A percentile compares a stretch with the other conserved stretches of the same genome.
Evolutionary conservation across 1,140 invertebrate species (phyloP).

Genomic region (Drosophila pectinifera): DNA sequence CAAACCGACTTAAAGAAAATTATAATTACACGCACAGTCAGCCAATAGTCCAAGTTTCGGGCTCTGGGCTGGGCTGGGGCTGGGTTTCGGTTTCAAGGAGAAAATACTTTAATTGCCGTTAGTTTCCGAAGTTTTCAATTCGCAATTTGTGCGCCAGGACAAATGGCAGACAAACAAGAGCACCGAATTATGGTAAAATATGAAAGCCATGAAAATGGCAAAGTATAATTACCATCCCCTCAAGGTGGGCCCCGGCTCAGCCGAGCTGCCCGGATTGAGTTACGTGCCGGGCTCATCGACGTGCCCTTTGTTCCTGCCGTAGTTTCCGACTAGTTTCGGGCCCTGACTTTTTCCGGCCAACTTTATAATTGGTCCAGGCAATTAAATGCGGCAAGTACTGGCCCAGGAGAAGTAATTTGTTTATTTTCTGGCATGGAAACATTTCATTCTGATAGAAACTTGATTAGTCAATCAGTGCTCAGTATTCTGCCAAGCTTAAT

Average conservation of each 20-base stretch:
- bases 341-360: conserved; percentile 33
- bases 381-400: conserved; percentile 52
- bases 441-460: too few species aligned
- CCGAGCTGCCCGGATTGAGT: conserved; percentile 72
- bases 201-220: conserved; percentile 69
- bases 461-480: too few species aligned
- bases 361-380: conserved; percentile 71
- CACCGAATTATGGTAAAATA: conserved; percentile 78
- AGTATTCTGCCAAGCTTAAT: neutral
- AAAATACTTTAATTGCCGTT: conserved; percentile 82
- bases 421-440: neutral
- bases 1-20: conserved; percentile 83
- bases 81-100: conserved; percentile 37
- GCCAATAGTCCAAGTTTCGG: conserved; percentile 66
- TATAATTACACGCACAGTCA: conserved; percentile 83
- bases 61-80: conserved; percentile 27
- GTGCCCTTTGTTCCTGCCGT: conserved; percentile 39
- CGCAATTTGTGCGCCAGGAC: conserved; percentile 70
- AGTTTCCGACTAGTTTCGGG: conserved; percentile 53
- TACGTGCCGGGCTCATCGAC: conserved; percentile 57
- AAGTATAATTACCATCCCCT: conserved; percentile 60
- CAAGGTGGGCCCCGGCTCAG: neutral
- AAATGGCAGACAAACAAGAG: conserved; percentile 75
- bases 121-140: conserved; percentile 80
- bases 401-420: conserved; percentile 1